Percentiles rank a stretch among this genome's conserved stretches.
phyloP scores from a whole-genome alignment of 2,888 invertebrate species.

The Amblyjoppa fuscipennis region DNA sequence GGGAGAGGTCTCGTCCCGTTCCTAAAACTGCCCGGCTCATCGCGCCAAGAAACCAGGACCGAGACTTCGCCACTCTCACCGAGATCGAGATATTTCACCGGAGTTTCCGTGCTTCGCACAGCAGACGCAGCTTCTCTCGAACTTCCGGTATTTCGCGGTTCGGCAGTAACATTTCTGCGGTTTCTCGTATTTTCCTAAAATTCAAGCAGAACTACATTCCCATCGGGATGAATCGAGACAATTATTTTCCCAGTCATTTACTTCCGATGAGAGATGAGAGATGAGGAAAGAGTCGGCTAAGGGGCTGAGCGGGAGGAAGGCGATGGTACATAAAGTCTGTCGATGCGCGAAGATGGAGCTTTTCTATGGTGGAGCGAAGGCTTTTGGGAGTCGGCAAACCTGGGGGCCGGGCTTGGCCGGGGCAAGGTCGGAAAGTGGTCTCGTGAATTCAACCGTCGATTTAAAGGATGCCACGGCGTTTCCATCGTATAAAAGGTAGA shows the following conservation, averaged over 20 bases:
- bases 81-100: constrained; percentile 37
- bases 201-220: constrained; percentile 14
- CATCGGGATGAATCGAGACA: constrained; percentile 39
- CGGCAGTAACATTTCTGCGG: constrained; percentile 38
- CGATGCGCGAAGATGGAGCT: constrained; percentile 30
- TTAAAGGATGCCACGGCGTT: constrained; percentile 57
- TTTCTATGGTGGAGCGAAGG: constrained; percentile 13
- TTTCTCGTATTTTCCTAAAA: constrained; percentile 52
- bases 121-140: not conserved
- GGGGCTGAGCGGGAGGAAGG: constrained; percentile 1
- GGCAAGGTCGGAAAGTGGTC: constrained; percentile 63
- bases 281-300: not conserved
- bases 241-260: constrained; percentile 66
- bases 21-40: constrained; percentile 27
- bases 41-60: constrained; percentile 54
- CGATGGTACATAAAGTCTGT: constrained; percentile 27
- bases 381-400: constrained; percentile 3
- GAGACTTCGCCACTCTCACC: constrained; percentile 17
- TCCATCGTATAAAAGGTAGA: constrained; percentile 53
- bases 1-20: constrained; percentile 41
- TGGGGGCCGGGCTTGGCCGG: not conserved
- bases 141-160: constrained; percentile 53
- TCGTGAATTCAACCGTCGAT: constrained; percentile 65
- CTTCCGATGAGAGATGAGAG: constrained; percentile 56
- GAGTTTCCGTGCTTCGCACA: not conserved